These are phyloP conservation scores for Pedetes capensis DNA, from an alignment of 2,113 vertebrate genomes.

Conservation along the genomic window DNA sequence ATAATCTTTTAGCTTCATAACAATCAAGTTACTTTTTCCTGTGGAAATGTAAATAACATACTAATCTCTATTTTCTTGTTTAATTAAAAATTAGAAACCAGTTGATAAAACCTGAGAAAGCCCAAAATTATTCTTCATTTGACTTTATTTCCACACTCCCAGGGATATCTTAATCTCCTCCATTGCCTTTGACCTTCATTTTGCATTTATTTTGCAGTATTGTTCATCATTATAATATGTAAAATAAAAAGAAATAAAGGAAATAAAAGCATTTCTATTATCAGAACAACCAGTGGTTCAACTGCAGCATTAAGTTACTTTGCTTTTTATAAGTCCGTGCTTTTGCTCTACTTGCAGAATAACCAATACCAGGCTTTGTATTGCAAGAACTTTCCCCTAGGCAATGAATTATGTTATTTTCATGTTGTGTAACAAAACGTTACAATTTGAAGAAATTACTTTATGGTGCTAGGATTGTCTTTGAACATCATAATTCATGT, in stretches of 20 bases:
- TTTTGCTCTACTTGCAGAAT: neutral
- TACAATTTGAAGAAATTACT: conserved; percentile 40
- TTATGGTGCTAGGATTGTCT: neutral
- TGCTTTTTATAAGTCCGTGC: neutral
- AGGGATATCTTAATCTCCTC: neutral
- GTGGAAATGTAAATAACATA: neutral
- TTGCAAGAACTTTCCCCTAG: neutral
- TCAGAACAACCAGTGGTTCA: neutral
- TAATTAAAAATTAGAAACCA: neutral
- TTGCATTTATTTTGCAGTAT: neutral
- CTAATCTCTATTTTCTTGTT: neutral
- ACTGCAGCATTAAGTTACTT: neutral
- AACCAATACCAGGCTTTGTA: neutral
- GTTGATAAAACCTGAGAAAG: neutral
- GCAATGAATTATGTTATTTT: neutral
- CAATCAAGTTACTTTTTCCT: neutral
- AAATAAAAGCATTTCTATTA: neutral
- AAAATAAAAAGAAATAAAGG: neutral
- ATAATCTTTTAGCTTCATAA: neutral
- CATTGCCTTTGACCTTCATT: neutral
- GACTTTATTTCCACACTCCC: neutral
- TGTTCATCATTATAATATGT: neutral
- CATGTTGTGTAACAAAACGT: conserved; percentile 18
- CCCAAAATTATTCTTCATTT: neutral
- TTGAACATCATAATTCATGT: conserved; percentile 1